Base-by-base conservation (phyloP, 2,888 invertebrate species). In the Eremobia ochroleuca region DNA sequence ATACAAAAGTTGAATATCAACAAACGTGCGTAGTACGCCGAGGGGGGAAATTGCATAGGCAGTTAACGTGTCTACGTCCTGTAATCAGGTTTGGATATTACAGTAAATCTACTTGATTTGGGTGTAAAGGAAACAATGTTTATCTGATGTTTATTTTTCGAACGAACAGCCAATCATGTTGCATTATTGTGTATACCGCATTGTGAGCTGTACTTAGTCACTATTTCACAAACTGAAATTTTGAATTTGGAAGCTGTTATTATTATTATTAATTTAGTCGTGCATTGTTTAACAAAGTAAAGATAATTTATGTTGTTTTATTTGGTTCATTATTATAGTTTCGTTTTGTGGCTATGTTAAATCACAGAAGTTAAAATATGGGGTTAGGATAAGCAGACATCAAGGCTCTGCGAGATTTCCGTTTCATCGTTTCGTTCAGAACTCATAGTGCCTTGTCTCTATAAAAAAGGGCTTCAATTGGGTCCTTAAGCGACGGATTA, bases 1-100 rank as follows among this genome's bases (percentile, higher is more conserved):
- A 87, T 87, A 87, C 84, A 83, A 85, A 89, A 88, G 89, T 86
- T 88, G 81, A 81, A 86, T 87, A 85, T 85, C 84, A 85, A 82
- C 80, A 82, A 86, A 87, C 77, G 81, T 78, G 72, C 73, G 74
- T 76, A 69, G 79, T 85, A 79, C 69, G 65, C 74, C 69, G 74
- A 62, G 69, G 79, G 84, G 73, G 77, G 73, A 68, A 77, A 84
- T 79, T 82, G 78, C 71, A 85, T 77, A 76, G 78, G 71, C 65
- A 79, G 81, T 79, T 85, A 83, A 86, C 81, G 73, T 81, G 83
- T 86, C 86, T 81, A 83, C 81, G 73, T 77, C 76, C 59, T 82
- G 78, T 81, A 81, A 83, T 83, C 77, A 85, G 75, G 74, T 76
- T 83, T 62, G 65, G 68, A n/a, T 78, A 78, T 76, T 79, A 73